Base-by-base conservation (phyloP, 2,888 invertebrate genomes). In the Prosopocoilus inquinatus region DNA sequence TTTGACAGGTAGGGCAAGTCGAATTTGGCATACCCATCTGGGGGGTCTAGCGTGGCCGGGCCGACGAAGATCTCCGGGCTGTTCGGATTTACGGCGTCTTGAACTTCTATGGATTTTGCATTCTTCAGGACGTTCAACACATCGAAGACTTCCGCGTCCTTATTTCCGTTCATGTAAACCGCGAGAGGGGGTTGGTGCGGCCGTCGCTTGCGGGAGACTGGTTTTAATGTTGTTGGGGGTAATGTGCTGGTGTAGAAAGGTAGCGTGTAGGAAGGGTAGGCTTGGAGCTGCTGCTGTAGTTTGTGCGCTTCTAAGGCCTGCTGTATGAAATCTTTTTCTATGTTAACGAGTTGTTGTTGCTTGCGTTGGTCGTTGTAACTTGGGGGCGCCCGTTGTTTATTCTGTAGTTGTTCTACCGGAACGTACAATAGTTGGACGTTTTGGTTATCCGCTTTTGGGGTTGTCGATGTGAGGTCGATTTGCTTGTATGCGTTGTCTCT, bases 151-250 rank as follows among this genome's bases (percentile, higher is more conserved):
- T 84, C 84, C 1, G 85, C 80, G 58, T 80, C 78, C 33, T 79
- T 78, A 53, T 78, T 77, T 66, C 80, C 82, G n/a, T 80, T 81
- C 79, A 91, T 82, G 70, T 89, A 93, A 62, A 93, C 89, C 1
- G 92, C 90, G 44, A 93, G 74, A 0, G 92, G 91, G 1, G 92
- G 92, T 70, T 92, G 92, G 74, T 93, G 91, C 0, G 92, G 88
- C 68, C 87, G 88, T 1, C 85, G 75, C 62, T 85, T 87, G 50
- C 81, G 83, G 0, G 82, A 78, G 63, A 65, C 63, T 15, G 70
- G 58, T 32, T 79, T 76, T 2, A 78, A 72, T 9, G 77, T 72
- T 1, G 80, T 77, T 2, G 80, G 76, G 59, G 78, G 77, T 0
- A 79, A 74, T 12, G 79, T 72, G 0, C 75, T 70, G 16, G 70